Evolutionary conservation across 2,797 vertebrate genomes (phyloP), one percentile per base, ranked within the genome.

Genomic region (Alcedo quadribrachys): DNA sequence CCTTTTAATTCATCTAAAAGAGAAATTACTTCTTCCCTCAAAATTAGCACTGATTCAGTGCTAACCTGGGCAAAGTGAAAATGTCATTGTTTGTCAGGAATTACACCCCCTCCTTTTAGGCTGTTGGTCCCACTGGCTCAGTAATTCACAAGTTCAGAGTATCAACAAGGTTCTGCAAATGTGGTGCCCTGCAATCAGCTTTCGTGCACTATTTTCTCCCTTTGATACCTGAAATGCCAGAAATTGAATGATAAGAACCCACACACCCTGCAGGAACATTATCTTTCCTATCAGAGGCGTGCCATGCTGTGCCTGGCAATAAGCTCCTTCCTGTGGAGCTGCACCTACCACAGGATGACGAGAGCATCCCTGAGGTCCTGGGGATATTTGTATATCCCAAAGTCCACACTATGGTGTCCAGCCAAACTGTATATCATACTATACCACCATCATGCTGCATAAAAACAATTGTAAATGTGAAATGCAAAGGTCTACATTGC

Each of bases 21-120:
- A 85, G 22, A 85, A 90, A 87, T 92, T 19, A 90, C 35, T 83
- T 40, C 15, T 63, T 93, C 51, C 66, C 89, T 91, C 81, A 75
- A 88, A 87, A 80, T 19, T 40, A 92, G 20, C 5, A 9, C 81
- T 57, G 55, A 71, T 55, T 87, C 4, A 5, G 55, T 37, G 45
- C 55, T 60, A n/a, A 87, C 11, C 61, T 78, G 84, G 88, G 79
- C 0, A 1, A 90, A 82, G 57, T 43, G 54, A 85, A 93, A 92
- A 96, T 84, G 70, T 28, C 81, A 70, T 3, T 4, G 18, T 84
- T 40, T 67, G 32, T 85, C 67, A 85, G 35, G 62, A 70, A 93
- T 81, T 68, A 82, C 55, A 73, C 20, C 25, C 32, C 53, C 61
- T 75, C 46, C 33, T 76, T 87, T 76, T 60, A 32, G 40, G 32